These are phyloP conservation scores for Eulemur coronatus DNA, from an alignment of 2,797 vertebrate genomes.

Conservation along the genomic window DNA sequence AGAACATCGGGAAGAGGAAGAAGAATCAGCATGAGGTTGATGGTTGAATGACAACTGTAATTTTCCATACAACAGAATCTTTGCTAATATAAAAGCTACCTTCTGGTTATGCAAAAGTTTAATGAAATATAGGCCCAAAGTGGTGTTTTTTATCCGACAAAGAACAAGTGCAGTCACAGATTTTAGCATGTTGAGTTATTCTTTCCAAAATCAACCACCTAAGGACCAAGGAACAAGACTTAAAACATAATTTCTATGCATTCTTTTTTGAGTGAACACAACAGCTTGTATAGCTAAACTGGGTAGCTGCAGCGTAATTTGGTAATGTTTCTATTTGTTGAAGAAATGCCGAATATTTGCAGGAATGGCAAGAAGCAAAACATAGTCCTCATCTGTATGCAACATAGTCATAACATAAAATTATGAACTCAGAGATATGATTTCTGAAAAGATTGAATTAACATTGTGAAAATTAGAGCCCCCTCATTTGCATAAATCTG, in stretches of 20 bases:
- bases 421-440: conserved; percentile 73
- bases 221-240: conserved; percentile 61
- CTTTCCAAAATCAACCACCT: conserved; percentile 76
- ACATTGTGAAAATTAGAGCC: conserved; percentile 65
- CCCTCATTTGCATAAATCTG: conserved; percentile 66
- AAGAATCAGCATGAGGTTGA: conserved; percentile 68
- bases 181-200: conserved; percentile 74
- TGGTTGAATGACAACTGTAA: conserved; percentile 73
- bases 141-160: conserved; percentile 65
- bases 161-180: conserved; percentile 53
- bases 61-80: conserved; percentile 68
- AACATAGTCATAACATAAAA: conserved; percentile 72
- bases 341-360: conserved; percentile 63
- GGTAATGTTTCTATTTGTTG: conserved; percentile 75
- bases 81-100: conserved; percentile 62
- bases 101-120: conserved; percentile 67
- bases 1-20: conserved; percentile 57
- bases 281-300: conserved; percentile 53
- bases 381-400: conserved; percentile 73
- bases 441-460: conserved; percentile 77
- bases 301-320: conserved; percentile 49
- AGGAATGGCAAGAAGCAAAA: conserved; percentile 69
- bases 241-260: conserved; percentile 57
- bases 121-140: conserved; percentile 60
- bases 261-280: conserved; percentile 66